These are phyloP conservation scores for Rhinella marina DNA, from an alignment of 2,797 vertebrate species.

Conservation along the genomic window DNA sequence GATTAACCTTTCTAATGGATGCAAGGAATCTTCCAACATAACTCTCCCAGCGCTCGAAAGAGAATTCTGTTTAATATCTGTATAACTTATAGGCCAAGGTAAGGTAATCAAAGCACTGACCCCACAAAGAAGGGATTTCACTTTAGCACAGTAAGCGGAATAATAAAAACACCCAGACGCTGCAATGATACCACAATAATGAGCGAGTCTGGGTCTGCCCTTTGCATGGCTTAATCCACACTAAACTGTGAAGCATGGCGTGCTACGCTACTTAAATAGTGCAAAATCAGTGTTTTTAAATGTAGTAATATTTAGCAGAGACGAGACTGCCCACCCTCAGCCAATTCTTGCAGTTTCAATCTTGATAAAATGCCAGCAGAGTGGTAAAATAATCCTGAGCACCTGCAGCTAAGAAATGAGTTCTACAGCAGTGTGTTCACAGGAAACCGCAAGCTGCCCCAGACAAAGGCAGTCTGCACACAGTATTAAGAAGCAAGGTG, in stretches of 20 bases:
- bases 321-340: background rate
- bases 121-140: background rate
- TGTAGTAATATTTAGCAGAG: background rate
- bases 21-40: background rate
- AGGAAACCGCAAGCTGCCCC: slow-evolving; percentile 23
- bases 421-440: slow-evolving; percentile 13
- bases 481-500: background rate
- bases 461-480: slow-evolving; percentile 34
- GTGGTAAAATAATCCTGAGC: slow-evolving; percentile 42
- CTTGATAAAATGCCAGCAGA: slow-evolving; percentile 18
- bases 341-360: background rate
- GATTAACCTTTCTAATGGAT: slow-evolving; percentile 28
- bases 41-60: background rate
- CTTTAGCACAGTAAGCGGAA: slow-evolving; percentile 14
- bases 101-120: slow-evolving; percentile 33
- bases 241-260: background rate
- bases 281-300: slow-evolving; percentile 1
- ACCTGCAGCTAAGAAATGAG: slow-evolving; percentile 44
- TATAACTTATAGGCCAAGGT: slow-evolving; percentile 14
- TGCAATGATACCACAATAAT: slow-evolving; percentile 21
- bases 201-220: background rate
- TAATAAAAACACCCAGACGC: background rate
- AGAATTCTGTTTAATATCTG: background rate
- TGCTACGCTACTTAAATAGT: background rate
- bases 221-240: background rate